Evolutionary conservation across 1,140 invertebrate genomes (phyloP).

Genomic region (Trichogramma pretiosum): DNA sequence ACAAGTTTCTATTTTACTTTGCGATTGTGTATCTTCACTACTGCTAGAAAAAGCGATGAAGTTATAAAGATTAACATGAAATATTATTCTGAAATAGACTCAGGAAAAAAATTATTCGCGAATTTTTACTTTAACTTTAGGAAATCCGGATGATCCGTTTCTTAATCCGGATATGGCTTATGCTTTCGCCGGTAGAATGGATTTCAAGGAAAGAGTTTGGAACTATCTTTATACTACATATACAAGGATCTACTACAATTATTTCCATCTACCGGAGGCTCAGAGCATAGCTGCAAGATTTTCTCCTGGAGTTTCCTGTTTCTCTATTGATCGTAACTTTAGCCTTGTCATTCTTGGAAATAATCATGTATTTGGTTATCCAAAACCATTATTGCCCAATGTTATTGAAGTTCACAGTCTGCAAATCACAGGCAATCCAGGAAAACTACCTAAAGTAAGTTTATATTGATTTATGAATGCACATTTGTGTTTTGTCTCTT

Average conservation of each 20-base stretch:
- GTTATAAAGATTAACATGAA: no score
- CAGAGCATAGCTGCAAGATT: slow-evolving; percentile 29
- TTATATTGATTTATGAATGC: neutral
- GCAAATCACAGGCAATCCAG: slow-evolving; percentile 34
- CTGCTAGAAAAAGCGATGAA: no score
- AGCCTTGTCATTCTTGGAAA: slow-evolving; percentile 38
- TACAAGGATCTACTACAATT: slow-evolving; percentile 34
- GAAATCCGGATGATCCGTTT: slow-evolving; percentile 37
- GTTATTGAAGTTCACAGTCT: slow-evolving; percentile 48
- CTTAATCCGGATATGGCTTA: slow-evolving; percentile 40
- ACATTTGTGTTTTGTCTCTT: no score
- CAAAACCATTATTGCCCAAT: slow-evolving; percentile 42
- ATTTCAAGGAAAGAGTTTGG: slow-evolving; percentile 24
- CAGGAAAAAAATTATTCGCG: slow-evolving; percentile 4
- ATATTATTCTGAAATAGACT: neutral
- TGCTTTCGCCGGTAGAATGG: slow-evolving; percentile 33
- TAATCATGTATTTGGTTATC: slow-evolving; percentile 37
- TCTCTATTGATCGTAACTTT: slow-evolving; percentile 33
- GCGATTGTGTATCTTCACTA: no score
- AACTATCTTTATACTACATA: slow-evolving; percentile 33
- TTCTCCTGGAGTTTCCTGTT: slow-evolving; percentile 23
- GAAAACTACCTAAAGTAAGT: slow-evolving; percentile 22
- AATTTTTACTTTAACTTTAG: slow-evolving; percentile 19
- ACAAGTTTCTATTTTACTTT: no score
- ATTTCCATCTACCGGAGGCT: slow-evolving; percentile 29